These are phyloP conservation scores for Drosophila repletoides DNA, from an alignment of 1,140 invertebrate genomes.

Conservation along the genomic window DNA sequence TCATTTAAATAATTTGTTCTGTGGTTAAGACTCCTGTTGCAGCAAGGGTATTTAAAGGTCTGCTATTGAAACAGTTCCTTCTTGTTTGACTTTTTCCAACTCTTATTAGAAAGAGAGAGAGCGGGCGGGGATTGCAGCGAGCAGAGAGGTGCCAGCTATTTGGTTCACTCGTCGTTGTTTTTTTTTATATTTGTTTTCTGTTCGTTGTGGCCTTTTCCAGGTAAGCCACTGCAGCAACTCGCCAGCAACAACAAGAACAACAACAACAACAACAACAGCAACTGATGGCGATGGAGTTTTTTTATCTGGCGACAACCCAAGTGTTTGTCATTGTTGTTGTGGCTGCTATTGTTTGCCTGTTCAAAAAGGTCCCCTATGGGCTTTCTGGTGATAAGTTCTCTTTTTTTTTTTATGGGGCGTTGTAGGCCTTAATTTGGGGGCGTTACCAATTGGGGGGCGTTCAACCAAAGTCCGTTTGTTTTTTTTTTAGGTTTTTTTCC, in stretches of 20 bases:
- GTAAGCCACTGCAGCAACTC: conserved; percentile 32
- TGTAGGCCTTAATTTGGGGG: conserved; percentile 20
- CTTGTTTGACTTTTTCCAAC: conserved; percentile 6
- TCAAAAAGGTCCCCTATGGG: conserved; percentile 4
- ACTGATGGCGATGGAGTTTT: conserved; percentile 28
- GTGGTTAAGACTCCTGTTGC: neutral
- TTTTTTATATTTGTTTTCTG: conserved; percentile 28
- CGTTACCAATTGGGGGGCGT: conserved; percentile 19
- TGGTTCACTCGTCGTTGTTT: conserved; percentile 31
- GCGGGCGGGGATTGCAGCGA: neutral
- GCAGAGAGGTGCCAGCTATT: conserved; percentile 10
- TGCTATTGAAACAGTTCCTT: conserved; percentile 1
- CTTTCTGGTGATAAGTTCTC: conserved; percentile 13
- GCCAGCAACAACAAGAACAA: neutral
- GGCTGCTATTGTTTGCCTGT: conserved; percentile 23
- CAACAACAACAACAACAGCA: neutral
- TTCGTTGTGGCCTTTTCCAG: conserved; percentile 43
- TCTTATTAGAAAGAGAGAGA: neutral
- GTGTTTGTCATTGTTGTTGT: conserved; percentile 29
- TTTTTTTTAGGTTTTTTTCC: neutral
- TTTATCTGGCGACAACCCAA: conserved; percentile 46
- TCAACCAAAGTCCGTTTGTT: conserved; percentile 7
- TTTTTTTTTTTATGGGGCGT: conserved; percentile 25
- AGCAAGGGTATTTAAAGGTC: conserved; percentile 11
- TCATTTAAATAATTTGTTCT: too few relatives aligned